These are phyloP conservation scores for Umimayanthus kanabou DNA, from an alignment of 92 coral and sea anemone genomes.

Conservation along the genomic window DNA sequence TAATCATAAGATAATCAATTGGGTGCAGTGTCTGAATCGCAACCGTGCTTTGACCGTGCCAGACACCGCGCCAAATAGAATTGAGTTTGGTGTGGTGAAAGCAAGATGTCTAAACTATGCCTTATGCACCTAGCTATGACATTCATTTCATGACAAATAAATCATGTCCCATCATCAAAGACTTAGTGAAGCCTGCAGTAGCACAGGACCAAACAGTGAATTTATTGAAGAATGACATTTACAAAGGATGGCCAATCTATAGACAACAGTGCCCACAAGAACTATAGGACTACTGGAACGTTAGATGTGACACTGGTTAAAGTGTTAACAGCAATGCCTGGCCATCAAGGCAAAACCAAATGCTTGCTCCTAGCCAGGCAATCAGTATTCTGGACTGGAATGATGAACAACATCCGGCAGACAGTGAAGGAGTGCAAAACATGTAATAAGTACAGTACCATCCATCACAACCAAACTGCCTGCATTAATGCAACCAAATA, in stretches of 20 bases:
- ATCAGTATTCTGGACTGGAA: conserved; percentile 32
- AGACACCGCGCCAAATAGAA: too few species aligned
- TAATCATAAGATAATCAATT: too few species aligned
- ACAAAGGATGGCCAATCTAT: too few species aligned
- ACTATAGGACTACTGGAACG: conserved; percentile 37
- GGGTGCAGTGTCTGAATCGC: too few species aligned
- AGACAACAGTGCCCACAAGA: neutral
- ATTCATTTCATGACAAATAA: conserved; percentile 2
- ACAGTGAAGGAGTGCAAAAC: conserved; percentile 50
- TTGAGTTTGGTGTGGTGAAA: too few species aligned
- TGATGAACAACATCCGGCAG: conserved; percentile 23
- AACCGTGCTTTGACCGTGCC: too few species aligned
- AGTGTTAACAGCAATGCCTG: conserved; percentile 20
- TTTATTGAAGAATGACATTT: too few species aligned
- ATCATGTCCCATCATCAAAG: neutral
- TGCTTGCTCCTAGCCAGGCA: conserved; percentile 59
- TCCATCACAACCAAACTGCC: conserved; percentile 53
- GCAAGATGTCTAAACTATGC: too few species aligned
- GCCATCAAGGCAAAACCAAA: conserved; percentile 63
- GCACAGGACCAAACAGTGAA: too few species aligned
- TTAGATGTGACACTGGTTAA: conserved; percentile 57
- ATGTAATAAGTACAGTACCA: conserved; percentile 56
- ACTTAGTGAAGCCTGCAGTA: too few species aligned
- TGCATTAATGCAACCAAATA: conserved; percentile 53
- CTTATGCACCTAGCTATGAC: neutral